phyloP scores from a whole-genome alignment of 2,797 vertebrate genomes.

The Vultur gryphus region DNA sequence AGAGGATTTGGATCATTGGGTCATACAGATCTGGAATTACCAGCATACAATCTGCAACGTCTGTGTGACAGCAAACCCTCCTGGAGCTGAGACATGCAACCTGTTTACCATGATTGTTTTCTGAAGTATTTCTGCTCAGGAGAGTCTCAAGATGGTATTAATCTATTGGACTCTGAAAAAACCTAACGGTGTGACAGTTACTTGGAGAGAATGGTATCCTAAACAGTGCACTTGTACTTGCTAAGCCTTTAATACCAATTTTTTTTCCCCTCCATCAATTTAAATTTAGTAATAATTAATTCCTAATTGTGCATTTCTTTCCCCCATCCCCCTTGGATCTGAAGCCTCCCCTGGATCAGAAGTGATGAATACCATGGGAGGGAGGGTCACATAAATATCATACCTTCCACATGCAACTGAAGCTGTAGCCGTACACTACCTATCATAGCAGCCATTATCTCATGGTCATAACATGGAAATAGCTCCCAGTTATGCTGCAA shows the following conservation, averaged over 20 bases:
- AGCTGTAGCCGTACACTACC: neutral
- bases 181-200: neutral
- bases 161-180: neutral
- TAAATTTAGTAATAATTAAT: neutral
- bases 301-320: neutral
- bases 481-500: neutral
- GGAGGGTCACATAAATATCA: neutral
- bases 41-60: neutral
- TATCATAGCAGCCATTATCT: neutral
- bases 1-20: neutral
- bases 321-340: neutral
- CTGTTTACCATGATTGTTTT: neutral
- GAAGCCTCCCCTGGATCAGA: neutral
- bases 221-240: rapidly evolving
- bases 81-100: neutral
- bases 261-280: neutral
- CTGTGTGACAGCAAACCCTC: neutral
- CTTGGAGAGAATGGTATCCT: neutral
- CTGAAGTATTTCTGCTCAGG: neutral
- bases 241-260: neutral
- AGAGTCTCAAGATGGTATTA: neutral
- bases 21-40: neutral
- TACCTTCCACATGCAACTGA: neutral
- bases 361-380: neutral
- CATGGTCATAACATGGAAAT: neutral